These are phyloP conservation scores for Saiga tatarica DNA, from an alignment of 2,113 vertebrate genomes.

Conservation along the genomic window DNA sequence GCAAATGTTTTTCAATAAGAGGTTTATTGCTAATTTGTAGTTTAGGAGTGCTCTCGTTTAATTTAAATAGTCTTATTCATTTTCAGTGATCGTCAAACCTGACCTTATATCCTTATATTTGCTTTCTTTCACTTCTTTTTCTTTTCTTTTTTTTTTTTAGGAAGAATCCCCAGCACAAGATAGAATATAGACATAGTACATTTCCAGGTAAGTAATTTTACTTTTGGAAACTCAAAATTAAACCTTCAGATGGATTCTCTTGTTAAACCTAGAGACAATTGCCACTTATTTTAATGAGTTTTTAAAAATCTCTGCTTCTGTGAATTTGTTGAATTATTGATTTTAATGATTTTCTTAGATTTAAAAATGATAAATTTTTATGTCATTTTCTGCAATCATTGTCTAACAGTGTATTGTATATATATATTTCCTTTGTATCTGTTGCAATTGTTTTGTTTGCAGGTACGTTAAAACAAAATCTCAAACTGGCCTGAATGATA, in stretches of 20 bases:
- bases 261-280: neutral
- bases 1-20: neutral
- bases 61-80: neutral
- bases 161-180: slow-evolving; percentile 87
- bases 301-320: neutral
- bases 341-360: slow-evolving; percentile 36
- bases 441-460: neutral
- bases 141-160: slow-evolving; percentile 73
- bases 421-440: neutral
- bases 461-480: neutral
- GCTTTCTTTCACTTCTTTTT: neutral
- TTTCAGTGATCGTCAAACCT: slow-evolving; percentile 3
- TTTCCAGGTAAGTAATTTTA: slow-evolving; percentile 74
- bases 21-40: neutral
- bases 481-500: neutral
- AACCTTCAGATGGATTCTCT: neutral
- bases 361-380: neutral
- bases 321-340: slow-evolving; percentile 6
- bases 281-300: neutral
- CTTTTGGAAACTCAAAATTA: slow-evolving; percentile 16
- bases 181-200: slow-evolving; percentile 83
- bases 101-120: slow-evolving; percentile 43
- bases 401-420: neutral
- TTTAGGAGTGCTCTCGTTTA: neutral
- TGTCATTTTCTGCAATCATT: neutral